A percentile compares a stretch with the other conserved stretches of the same genome.
These are phyloP conservation scores for Pygmarrhopalites habei DNA, from an alignment of 1,140 invertebrate genomes.

Conservation along the genomic window DNA sequence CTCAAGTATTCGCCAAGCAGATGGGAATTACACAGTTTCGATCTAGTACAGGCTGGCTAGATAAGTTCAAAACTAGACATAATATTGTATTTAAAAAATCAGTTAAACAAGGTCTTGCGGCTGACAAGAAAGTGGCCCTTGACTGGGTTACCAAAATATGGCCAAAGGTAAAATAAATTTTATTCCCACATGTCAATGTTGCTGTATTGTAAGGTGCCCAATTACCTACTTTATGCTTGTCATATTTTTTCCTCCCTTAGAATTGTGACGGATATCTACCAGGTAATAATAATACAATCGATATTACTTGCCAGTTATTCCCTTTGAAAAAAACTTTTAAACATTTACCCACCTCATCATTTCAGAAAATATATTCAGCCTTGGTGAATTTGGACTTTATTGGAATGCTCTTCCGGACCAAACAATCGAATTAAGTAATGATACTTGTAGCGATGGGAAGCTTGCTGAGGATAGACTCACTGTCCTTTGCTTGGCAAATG, in stretches of 20 bases:
- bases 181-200: no score
- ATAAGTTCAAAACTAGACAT: slow-evolving; percentile 27
- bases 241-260: no score
- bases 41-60: slow-evolving; percentile 24
- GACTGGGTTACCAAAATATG: slow-evolving; percentile 26
- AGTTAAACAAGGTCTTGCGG: background rate
- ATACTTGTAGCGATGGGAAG: slow-evolving; percentile 38
- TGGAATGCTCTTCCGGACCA: slow-evolving; percentile 19
- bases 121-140: slow-evolving; percentile 17
- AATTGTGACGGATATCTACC: no score
- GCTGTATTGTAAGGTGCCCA: no score
- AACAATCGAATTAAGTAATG: background rate
- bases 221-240: no score
- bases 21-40: slow-evolving; percentile 26
- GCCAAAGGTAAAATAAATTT: no score
- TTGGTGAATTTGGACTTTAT: slow-evolving; percentile 16
- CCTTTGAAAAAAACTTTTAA: no score
- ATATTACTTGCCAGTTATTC: no score
- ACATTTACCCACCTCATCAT: no score
- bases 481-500: slow-evolving; percentile 37
- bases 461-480: slow-evolving; percentile 41
- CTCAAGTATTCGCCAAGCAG: slow-evolving; percentile 16
- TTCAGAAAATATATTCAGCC: slow-evolving; percentile 26
- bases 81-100: slow-evolving; percentile 23
- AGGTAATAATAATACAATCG: no score